Base-by-base conservation (phyloP, 2,888 invertebrate species). In the Sminthurides aquaticus region DNA sequence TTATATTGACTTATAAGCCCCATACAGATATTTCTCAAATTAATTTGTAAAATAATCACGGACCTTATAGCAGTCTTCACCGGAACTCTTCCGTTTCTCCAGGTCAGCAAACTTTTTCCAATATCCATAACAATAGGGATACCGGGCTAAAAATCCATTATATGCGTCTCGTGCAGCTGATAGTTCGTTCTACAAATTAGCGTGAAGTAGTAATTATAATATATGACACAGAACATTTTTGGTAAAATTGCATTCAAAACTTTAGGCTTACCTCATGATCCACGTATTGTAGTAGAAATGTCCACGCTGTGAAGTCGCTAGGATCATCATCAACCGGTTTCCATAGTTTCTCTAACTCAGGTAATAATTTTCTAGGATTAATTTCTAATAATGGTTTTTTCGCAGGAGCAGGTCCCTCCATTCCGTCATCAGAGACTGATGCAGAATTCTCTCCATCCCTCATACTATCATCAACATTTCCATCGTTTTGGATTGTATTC, bases 51-150 rank as follows among this genome's bases (percentile, higher is more conserved):
- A 34, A 34, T 34, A 34, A 15, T 11, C 8, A 34, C 43, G 5
- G 43, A 92, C 93, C 90, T 90, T 89, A 81, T 91, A 87, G 78
- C 91, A 91, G 79, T 89, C 90, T 79, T 90, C 88, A 81, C 90
- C 89, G 80, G 90, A 87, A 78, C 92, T 92, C 81, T 92, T 91
- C 78, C 91, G 87, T 81, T 93, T 94, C 81, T 97, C 95, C 78
- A 95, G 90, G 79, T 98, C 98, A 49, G 97, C 95, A 81, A 91
- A 98, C 80, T 99, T 99, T 76, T 97, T 88, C 98, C 98, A 99
- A 80, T 98, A 99, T 57, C 98, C 98, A 81, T 98, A 99, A 81
- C 99, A 99, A 80, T 96, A 98, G 5, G 98, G 97, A 81, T 97
- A 99, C 78, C 91, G 90, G 27, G 88, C 87, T 72, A 99, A 85